Evolutionary conservation across 2,888 invertebrate genomes (phyloP).

Genomic region (Sussaba pulchella): DNA sequence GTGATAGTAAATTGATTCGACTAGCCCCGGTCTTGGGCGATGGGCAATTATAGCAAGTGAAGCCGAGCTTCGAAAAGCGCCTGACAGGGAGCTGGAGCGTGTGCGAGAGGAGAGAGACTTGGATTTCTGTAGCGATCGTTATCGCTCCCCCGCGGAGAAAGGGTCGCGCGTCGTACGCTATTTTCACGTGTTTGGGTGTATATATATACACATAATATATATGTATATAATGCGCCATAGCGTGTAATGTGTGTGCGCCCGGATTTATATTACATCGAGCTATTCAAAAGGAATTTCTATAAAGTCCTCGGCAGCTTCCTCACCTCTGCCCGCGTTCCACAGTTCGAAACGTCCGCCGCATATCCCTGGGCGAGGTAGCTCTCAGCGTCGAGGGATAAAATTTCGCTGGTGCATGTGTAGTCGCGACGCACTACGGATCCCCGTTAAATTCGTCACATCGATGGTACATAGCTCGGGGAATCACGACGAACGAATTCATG

Average conservation of each 20-base stretch:
- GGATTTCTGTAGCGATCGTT: constrained; percentile 48
- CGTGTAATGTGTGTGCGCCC: constrained; percentile 26
- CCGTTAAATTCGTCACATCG: background rate
- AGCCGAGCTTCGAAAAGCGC: constrained; percentile 2
- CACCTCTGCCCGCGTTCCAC: constrained; percentile 6
- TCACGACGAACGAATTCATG: too few species aligned
- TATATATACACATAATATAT: background rate
- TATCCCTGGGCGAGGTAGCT: background rate
- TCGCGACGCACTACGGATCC: background rate
- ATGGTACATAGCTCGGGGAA: background rate
- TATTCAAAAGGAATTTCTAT: constrained; percentile 40
- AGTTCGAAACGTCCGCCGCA: constrained; percentile 7
- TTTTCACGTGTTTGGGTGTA: background rate
- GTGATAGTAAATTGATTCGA: constrained; percentile 9
- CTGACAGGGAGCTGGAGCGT: constrained; percentile 14
- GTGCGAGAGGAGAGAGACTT: background rate
- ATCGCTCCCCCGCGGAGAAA: constrained; percentile 27
- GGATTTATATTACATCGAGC: constrained; percentile 39
- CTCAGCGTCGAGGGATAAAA: constrained; percentile 7
- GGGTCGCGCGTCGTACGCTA: constrained; percentile 18
- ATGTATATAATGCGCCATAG: background rate
- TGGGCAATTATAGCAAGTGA: constrained; percentile 1
- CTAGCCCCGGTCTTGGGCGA: background rate
- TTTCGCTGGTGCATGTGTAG: constrained; percentile 4
- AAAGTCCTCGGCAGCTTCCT: constrained; percentile 11